Evolutionary conservation across 2,888 invertebrate species (phyloP), one percentile per base, ranked within the genome.

Genomic region (Drosophila koepferae): DNA sequence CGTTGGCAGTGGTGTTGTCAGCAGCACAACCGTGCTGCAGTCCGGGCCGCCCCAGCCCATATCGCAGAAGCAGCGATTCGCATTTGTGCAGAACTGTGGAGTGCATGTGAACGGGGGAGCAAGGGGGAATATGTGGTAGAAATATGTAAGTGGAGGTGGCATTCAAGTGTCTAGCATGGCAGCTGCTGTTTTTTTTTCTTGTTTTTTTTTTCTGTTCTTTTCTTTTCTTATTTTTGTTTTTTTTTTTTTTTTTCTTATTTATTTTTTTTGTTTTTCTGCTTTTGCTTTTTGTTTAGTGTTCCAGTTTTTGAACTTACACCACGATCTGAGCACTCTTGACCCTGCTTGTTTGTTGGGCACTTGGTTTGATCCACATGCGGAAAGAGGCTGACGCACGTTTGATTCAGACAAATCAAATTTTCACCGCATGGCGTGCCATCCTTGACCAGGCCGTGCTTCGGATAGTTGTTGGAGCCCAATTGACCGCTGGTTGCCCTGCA

Each of bases 391-490:
- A 96, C 95, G 94, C 99, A 99, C 61, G 97, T 97, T 94, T 98
- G 98, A 95, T 98, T 98, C 90, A 98, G 95, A 95, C 99, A 99
- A 90, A 99, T 97, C 93, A 97, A 95, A 94, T 97, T 96, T 91
- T 97, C 96, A 10, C 98, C 98, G 93, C 99, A 99, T 46, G 97
- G 97, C 18, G 99, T 98, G 28, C 99, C 99, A 93, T 99, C 98
- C 82, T 96, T 95, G 65, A 99, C 98, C 88, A 99, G 94, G 3
- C 98, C 99, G 91, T 97, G 94, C n/a, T 96, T 96, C 8, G 96
- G 95, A 89, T 95, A 95, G 89, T 96, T 96, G 51, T 94, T 93
- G 69, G 94, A 91, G 63, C 95, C 95, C 44, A 95, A 94, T 58
- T 95, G 95, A 8, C 96, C 97, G 71, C 95, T 96, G 12, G 96